Conservation (phyloP, 2,888 invertebrate genomes). For the Drosophila austrosaltans region DNA sequence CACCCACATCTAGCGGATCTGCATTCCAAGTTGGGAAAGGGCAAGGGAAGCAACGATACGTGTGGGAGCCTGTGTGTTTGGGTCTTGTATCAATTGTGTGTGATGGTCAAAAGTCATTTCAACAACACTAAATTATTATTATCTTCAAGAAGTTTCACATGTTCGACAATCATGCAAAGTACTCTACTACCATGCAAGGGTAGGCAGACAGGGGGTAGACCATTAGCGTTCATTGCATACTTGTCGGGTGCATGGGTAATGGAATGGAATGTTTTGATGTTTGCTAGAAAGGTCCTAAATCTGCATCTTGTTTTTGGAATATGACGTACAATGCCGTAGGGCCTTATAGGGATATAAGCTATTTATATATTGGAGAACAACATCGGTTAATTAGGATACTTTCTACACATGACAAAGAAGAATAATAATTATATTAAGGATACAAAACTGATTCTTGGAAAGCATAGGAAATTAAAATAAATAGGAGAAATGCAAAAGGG, state of each 20-base stretch:
- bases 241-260: conserved; percentile 64
- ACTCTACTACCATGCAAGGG: conserved; percentile 16
- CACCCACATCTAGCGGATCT: not conserved
- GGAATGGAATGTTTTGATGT: conserved; percentile 75
- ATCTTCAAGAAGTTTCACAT: conserved; percentile 84
- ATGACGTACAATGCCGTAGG: too few relatives aligned
- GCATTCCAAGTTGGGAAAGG: conserved; percentile 46
- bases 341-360: too few relatives aligned
- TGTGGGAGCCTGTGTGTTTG: conserved; percentile 36
- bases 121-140: conserved; percentile 85
- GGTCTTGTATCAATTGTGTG: conserved; percentile 82
- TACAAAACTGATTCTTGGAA: too few relatives aligned
- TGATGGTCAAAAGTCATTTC: conserved; percentile 85
- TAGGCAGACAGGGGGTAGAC: conserved; percentile 11
- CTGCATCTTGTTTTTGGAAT: too few relatives aligned
- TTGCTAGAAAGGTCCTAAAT: conserved; percentile 21
- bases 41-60: conserved; percentile 41
- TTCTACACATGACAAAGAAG: too few relatives aligned
- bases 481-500: too few relatives aligned
- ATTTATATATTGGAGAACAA: too few relatives aligned
- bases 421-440: too few relatives aligned
- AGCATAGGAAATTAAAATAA: too few relatives aligned
- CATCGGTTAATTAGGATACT: too few relatives aligned
- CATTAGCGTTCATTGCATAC: conserved; percentile 49
- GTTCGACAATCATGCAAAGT: conserved; percentile 75